Conservation (phyloP, 2,113 vertebrate species). For the Chiloscyllium plagiosum region DNA sequence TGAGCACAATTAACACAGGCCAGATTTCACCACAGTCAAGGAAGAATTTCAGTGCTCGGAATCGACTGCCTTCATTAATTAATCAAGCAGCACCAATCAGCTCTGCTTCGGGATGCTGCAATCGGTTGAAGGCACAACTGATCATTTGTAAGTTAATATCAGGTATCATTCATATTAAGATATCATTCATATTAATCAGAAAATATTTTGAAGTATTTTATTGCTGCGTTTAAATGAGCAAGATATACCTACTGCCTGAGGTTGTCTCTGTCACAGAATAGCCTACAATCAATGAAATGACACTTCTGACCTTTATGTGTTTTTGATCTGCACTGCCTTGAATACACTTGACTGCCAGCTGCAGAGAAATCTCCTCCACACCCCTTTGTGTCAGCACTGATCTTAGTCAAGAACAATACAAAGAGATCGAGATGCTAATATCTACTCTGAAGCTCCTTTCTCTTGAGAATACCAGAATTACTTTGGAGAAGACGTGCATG, state of each 20-base stretch:
- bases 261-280: not conserved
- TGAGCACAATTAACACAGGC: not conserved
- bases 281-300: not conserved
- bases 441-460: not conserved
- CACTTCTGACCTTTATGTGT: not conserved
- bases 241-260: not conserved
- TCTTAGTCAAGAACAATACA: not conserved
- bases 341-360: not conserved
- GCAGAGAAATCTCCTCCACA: not conserved
- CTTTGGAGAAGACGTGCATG: not conserved
- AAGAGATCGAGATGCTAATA: not conserved
- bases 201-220: not conserved
- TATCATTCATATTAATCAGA: not conserved
- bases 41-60: not conserved
- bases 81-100: not conserved
- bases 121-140: not conserved
- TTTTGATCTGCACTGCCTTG: not conserved
- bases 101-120: not conserved
- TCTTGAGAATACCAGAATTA: not conserved
- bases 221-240: too few species aligned
- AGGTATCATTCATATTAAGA: too few species aligned
- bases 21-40: not conserved
- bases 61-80: not conserved
- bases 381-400: not conserved
- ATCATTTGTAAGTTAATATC: not conserved